Evolutionary conservation across 2,113 vertebrate genomes (phyloP).

Genomic region (Lethenteron camtschaticum): DNA sequence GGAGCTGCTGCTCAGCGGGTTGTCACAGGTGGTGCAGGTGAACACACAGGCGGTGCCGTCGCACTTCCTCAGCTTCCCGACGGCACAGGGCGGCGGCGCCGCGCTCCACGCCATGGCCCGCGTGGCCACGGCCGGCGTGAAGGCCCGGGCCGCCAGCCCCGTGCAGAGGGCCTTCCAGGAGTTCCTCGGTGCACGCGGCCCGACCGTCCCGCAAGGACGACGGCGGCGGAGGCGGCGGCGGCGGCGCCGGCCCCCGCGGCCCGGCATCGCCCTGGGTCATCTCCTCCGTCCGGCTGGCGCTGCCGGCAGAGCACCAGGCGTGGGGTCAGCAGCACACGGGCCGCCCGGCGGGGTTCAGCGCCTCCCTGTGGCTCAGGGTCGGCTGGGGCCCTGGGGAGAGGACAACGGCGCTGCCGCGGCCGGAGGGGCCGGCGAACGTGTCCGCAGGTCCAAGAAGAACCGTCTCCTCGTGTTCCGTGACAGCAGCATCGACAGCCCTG

Average conservation of each 20-base stretch:
- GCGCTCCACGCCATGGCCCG: constrained; percentile 24
- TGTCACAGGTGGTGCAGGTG: constrained; percentile 52
- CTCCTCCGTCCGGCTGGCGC: constrained; percentile 58
- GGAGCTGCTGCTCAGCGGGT: constrained; percentile 58
- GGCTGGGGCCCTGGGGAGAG: constrained; percentile 18
- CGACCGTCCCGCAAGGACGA: constrained; percentile 28
- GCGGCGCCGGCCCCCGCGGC: constrained; percentile 24
- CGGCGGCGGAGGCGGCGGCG: constrained; percentile 14
- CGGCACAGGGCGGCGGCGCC: constrained; percentile 13
- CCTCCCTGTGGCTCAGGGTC: constrained; percentile 55
- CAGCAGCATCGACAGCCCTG: constrained; percentile 25
- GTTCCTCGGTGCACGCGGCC: neutral
- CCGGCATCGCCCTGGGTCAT: constrained; percentile 64
- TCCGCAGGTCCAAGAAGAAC: constrained; percentile 12
- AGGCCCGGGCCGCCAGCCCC: constrained; percentile 19
- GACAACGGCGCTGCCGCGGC: constrained; percentile 14
- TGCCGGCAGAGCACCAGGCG: constrained; percentile 66
- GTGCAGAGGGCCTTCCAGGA: constrained; percentile 21
- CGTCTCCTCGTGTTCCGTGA: constrained; percentile 15
- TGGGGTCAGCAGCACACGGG: constrained; percentile 90
- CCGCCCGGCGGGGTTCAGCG: constrained; percentile 74
- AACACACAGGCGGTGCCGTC: constrained; percentile 44
- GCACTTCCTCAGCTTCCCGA: constrained; percentile 57
- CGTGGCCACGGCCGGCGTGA: constrained; percentile 18
- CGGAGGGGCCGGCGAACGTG: constrained; percentile 24